phyloP scores from a whole-genome alignment of 64 coral and sea anemone species.

The Montipora cactus region DNA sequence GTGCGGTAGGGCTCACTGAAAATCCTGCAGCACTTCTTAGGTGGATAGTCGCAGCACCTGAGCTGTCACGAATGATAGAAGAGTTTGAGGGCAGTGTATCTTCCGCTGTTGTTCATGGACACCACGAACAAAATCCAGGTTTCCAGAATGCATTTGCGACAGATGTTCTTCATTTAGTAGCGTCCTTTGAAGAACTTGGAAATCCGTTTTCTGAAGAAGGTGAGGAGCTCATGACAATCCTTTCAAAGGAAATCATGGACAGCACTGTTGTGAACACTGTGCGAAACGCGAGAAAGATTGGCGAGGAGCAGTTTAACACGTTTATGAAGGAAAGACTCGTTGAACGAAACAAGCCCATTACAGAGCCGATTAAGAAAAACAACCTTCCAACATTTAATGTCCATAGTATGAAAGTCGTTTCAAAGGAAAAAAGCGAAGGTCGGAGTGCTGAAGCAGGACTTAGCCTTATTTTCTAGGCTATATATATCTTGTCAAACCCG shows the following conservation, averaged over 20 bases:
- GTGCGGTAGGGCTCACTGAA: conserved; percentile 40
- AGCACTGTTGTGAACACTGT: neutral
- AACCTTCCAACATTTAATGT: neutral
- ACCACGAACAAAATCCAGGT: conserved; percentile 33
- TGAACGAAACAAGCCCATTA: conserved; percentile 18
- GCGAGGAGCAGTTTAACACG: neutral
- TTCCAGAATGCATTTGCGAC: neutral
- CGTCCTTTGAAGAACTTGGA: conserved; percentile 26
- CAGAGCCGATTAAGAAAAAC: conserved; percentile 29
- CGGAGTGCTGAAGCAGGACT: conserved; percentile 32
- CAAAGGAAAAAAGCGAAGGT: conserved; percentile 23
- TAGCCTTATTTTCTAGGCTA: neutral
- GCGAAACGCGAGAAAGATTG: neutral
- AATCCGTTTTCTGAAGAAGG: conserved; percentile 12
- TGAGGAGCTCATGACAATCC: conserved; percentile 19
- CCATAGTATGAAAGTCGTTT: neutral
- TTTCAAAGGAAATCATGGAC: conserved; percentile 38
- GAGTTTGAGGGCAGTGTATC: conserved; percentile 7
- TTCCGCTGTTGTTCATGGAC: neutral
- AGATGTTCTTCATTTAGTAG: conserved; percentile 16
- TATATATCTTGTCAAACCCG: conserved; percentile 17
- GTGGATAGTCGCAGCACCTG: conserved; percentile 29
- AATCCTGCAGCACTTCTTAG: conserved; percentile 15
- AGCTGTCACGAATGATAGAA: conserved; percentile 14
- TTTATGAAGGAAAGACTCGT: conserved; percentile 22